phyloP scores from a whole-genome alignment of 35 echinoderm and acorn worm species.

The Anneissia japonica region DNA sequence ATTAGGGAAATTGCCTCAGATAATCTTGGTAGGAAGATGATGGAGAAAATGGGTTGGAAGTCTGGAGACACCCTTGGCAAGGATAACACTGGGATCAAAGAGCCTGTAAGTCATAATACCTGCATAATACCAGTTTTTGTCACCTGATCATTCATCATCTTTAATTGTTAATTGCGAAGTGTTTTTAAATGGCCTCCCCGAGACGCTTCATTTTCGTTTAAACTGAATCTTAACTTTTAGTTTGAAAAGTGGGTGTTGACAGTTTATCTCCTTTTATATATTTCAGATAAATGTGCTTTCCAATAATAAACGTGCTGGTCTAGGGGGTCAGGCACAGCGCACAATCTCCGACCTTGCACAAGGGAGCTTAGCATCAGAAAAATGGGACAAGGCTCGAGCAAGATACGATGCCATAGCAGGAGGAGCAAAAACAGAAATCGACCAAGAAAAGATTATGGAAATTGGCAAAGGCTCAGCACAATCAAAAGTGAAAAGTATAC shows the following conservation, averaged over 20 bases:
- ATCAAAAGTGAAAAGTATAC: background rate
- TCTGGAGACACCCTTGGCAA: constrained; percentile 75
- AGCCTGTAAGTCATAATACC: constrained; percentile 65
- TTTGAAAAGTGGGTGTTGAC: no score
- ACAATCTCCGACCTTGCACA: background rate
- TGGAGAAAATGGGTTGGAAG: constrained; percentile 94
- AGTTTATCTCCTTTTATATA: no score
- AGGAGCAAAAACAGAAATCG: background rate
- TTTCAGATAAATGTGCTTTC: constrained; percentile 8
- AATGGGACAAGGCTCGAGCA: background rate
- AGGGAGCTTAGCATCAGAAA: background rate
- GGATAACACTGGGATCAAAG: constrained; percentile 59
- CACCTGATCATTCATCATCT: no score
- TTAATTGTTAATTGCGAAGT: no score
- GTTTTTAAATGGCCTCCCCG: no score
- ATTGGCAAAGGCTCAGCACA: background rate
- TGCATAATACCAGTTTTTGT: background rate
- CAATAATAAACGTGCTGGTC: background rate
- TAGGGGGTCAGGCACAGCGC: background rate
- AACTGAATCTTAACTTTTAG: no score
- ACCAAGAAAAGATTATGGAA: background rate
- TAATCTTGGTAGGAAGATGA: constrained; percentile 80
- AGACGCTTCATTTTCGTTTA: no score
- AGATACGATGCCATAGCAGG: background rate
- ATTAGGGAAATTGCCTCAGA: constrained; percentile 67